phyloP scores from a whole-genome alignment of 1,140 invertebrate genomes.

The Bathynomus jamesi region DNA sequence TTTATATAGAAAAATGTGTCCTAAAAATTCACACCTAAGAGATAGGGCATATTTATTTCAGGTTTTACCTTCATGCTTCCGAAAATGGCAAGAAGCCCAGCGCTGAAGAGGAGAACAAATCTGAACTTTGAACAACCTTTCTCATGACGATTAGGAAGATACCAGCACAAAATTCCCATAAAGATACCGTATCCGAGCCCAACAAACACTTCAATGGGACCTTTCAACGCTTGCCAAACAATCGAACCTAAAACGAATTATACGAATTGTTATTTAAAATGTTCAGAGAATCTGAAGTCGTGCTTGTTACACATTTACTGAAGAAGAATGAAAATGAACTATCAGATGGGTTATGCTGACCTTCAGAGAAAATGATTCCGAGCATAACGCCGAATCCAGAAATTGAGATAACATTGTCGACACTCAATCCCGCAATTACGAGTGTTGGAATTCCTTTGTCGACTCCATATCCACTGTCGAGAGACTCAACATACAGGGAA shows the following conservation, averaged over 20 bases:
- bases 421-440: conserved; percentile 84
- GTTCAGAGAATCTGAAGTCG: not conserved
- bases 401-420: conserved; percentile 72
- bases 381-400: conserved; percentile 81
- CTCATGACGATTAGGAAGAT: conserved; percentile 24
- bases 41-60: conserved; percentile 29
- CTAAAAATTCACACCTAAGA: not conserved
- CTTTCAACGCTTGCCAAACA: conserved; percentile 37
- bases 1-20: conserved; percentile 1
- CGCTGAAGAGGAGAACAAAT: conserved; percentile 42
- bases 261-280: not conserved
- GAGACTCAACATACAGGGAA: conserved; percentile 76
- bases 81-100: conserved; percentile 47
- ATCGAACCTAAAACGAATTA: not conserved
- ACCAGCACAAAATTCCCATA: conserved; percentile 38
- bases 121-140: conserved; percentile 39
- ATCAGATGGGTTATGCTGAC: conserved; percentile 43
- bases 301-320: not conserved
- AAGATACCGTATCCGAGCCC: conserved; percentile 37
- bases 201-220: conserved; percentile 39
- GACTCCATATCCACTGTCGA: conserved; percentile 75
- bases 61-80: conserved; percentile 43
- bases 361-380: conserved; percentile 68
- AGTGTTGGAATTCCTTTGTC: conserved; percentile 77
- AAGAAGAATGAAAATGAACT: not conserved